These are phyloP conservation scores for Stylophora pistillata DNA, from an alignment of 64 coral and sea anemone species.

Conservation along the genomic window DNA sequence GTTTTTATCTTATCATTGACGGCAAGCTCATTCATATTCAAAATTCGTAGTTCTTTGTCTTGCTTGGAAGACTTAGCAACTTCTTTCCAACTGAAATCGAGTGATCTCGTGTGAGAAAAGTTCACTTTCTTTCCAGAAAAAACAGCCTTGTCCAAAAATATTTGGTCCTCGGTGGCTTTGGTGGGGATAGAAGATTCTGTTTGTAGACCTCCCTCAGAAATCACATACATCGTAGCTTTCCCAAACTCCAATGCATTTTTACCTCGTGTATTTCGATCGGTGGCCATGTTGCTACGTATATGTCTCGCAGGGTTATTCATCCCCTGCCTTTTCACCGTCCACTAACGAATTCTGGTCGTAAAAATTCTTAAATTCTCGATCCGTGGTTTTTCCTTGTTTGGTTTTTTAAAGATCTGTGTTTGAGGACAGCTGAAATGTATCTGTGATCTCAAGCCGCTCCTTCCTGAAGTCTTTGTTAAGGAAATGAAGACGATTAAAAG, in stretches of 20 bases:
- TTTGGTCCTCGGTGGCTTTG: not conserved
- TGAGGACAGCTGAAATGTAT: conserved; percentile 7
- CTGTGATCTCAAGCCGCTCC: not conserved
- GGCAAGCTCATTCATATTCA: conserved; percentile 10
- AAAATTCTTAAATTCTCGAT: not conserved
- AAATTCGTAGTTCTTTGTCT: not conserved
- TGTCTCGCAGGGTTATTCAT: not conserved
- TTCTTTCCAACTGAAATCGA: conserved; percentile 27
- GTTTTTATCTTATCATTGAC: not conserved
- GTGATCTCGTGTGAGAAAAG: conserved; percentile 12
- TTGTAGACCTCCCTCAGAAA: not conserved
- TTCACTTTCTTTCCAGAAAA: not conserved
- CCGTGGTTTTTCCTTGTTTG: not conserved
- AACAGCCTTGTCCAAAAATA: not conserved
- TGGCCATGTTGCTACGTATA: not conserved
- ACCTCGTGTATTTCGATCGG: not conserved
- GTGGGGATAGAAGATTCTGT: not conserved
- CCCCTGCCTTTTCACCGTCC: not conserved
- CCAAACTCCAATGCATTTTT: conserved; percentile 7
- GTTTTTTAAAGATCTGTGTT: not conserved
- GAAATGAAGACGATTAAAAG: not conserved
- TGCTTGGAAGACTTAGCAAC: not conserved
- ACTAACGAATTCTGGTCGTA: not conserved
- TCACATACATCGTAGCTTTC: conserved; percentile 37
- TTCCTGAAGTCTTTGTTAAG: conserved; percentile 19